Evolutionary conservation across 2,113 vertebrate species (phyloP).

Genomic region (Lanius collurio): DNA sequence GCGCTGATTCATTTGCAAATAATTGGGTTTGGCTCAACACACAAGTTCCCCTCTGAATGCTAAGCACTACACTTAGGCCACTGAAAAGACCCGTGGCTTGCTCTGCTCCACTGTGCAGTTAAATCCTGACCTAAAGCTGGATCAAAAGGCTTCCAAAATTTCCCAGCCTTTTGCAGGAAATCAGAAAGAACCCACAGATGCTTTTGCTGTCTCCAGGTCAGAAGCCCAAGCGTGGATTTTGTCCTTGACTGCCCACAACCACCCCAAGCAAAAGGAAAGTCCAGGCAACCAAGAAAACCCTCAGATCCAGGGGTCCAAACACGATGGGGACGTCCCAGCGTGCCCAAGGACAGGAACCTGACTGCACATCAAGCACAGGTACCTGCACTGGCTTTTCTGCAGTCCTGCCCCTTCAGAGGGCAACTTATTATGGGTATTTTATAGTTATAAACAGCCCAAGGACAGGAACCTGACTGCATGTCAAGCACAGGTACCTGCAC

Average conservation of each 20-base stretch:
- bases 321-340: neutral
- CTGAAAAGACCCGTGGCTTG: neutral
- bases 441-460: neutral
- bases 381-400: neutral
- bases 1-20: constrained; percentile 18
- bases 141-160: neutral
- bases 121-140: neutral
- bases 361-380: neutral
- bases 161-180: neutral
- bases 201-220: neutral
- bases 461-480: neutral
- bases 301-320: neutral
- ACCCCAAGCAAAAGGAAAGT: neutral
- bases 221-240: neutral
- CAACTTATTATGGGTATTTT: neutral
- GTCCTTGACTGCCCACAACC: neutral
- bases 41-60: neutral
- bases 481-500: neutral
- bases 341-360: neutral
- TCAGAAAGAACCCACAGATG: neutral
- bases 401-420: neutral
- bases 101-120: neutral
- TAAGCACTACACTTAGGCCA: neutral
- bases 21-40: constrained; percentile 4
- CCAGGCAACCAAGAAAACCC: neutral